Conservation (phyloP, 2,888 invertebrate species). For the Eupithecia pulchellata region DNA sequence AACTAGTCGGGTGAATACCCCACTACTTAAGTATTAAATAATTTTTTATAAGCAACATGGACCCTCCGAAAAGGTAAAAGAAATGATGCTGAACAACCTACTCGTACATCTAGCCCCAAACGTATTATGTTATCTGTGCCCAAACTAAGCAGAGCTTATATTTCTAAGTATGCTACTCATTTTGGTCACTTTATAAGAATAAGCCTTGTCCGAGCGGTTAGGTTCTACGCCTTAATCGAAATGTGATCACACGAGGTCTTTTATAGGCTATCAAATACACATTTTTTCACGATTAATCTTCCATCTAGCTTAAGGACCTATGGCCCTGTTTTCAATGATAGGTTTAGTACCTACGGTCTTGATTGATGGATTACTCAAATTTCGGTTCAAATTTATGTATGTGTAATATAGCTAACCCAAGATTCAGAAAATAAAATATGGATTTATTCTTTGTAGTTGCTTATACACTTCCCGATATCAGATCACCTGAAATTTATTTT, state of each 20-base stretch:
- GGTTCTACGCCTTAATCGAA: conserved; percentile 5
- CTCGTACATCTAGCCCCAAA: no score
- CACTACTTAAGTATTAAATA: no score
- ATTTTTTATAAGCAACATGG: not conserved
- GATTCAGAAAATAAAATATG: not conserved
- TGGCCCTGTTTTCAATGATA: conserved; percentile 4
- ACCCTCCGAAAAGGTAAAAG: no score
- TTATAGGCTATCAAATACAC: conserved; percentile 12
- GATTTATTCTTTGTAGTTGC: not conserved
- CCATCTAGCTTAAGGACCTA: not conserved
- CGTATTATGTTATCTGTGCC: no score
- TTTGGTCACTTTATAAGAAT: not conserved
- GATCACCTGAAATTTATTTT: no score
- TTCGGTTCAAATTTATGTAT: not conserved
- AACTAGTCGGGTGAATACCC: no score
- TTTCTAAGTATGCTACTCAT: not conserved
- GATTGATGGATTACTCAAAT: conserved; percentile 12
- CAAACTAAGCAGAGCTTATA: no score
- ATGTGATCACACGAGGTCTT: conserved; percentile 3
- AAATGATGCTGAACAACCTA: no score
- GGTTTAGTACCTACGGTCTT: not conserved
- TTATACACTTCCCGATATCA: not conserved
- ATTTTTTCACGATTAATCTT: conserved; percentile 13
- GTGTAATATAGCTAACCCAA: not conserved
- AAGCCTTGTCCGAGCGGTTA: conserved; percentile 5